Evolutionary conservation across 2,113 vertebrate species (phyloP), one percentile per base, ranked within the genome.

Genomic region (Semnornis frantzii): DNA sequence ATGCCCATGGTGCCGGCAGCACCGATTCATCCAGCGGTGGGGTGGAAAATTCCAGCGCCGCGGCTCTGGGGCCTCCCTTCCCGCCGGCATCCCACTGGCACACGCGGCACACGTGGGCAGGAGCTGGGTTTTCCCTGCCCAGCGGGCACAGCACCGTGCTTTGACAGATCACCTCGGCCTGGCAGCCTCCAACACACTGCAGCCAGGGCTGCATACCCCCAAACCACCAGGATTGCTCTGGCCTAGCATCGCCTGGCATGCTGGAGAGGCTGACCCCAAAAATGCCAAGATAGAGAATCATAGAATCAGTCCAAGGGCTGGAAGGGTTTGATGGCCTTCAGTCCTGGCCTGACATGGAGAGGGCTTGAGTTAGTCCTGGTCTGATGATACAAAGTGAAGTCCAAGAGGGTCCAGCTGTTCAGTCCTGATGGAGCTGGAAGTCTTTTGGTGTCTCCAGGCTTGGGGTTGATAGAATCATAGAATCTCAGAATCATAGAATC

Each of bases 21-120:
- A 1, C 48, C 12, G 2, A 16, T 64, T 75, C 63, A 70, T 71
- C 64, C 15, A 8, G n/a, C 10, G 2, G 42, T 1, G 5, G 2
- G 33, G 48, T 48, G 42, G 66, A 87, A 95, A 59, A 94, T 95
- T 93, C 93, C 94, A 79, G 87, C 39, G 18, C 30, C 0, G n/a
- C 1, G 2, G 85, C 25, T 83, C n/a, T 5, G 4, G 85, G 85
- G 69, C 80, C 77, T 92, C 87, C 90, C 59, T 90, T 64, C 77
- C 93, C 27, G 4, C 73, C 66, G 15, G 89, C 70, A 8, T 63
- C 77, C 66, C 5, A 39, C n/a, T 23, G 50, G 86, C 95, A 60
- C 93, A 92, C 86, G 86, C 55, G 4, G 84, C 73, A 23, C 95
- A 33, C 85, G 91, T 85, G 93, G 91, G 71, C 31, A 82, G 17